These are phyloP conservation scores for Trachymyrmex cornetzi DNA, from an alignment of 1,140 invertebrate genomes.

Conservation along the genomic window DNA sequence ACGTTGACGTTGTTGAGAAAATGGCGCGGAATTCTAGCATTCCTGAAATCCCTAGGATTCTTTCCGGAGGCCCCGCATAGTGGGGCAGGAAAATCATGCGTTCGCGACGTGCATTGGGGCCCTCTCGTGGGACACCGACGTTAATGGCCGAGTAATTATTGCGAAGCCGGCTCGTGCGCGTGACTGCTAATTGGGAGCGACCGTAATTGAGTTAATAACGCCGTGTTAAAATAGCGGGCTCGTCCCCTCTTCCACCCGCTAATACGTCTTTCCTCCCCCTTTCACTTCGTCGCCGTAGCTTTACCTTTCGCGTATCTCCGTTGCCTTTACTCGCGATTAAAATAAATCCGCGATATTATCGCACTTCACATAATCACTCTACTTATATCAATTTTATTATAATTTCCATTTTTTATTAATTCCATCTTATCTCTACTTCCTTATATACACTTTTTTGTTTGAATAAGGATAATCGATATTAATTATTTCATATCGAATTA, in stretches of 20 bases:
- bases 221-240: slow-evolving; percentile 51
- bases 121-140: slow-evolving; percentile 35
- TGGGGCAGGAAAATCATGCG: slow-evolving; percentile 32
- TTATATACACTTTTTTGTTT: not conserved
- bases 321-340: slow-evolving; percentile 2
- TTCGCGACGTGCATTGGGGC: slow-evolving; percentile 8
- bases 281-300: slow-evolving; percentile 2
- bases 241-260: slow-evolving; percentile 11
- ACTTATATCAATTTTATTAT: not conserved
- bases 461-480: not conserved
- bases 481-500: not conserved
- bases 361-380: not conserved
- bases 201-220: slow-evolving; percentile 76
- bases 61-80: not conserved
- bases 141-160: slow-evolving; percentile 72
- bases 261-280: not conserved
- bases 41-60: not conserved
- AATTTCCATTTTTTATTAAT: slow-evolving; percentile 31
- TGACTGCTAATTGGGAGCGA: slow-evolving; percentile 73
- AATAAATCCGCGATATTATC: slow-evolving; percentile 24
- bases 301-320: not conserved
- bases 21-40: not conserved
- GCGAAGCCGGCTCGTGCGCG: slow-evolving; percentile 65
- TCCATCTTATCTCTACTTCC: not conserved
- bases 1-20: not conserved